Percentiles rank a stretch among this genome's conserved stretches.
phyloP scores from a whole-genome alignment of 2,888 invertebrate species.

The Fragum fragum region DNA sequence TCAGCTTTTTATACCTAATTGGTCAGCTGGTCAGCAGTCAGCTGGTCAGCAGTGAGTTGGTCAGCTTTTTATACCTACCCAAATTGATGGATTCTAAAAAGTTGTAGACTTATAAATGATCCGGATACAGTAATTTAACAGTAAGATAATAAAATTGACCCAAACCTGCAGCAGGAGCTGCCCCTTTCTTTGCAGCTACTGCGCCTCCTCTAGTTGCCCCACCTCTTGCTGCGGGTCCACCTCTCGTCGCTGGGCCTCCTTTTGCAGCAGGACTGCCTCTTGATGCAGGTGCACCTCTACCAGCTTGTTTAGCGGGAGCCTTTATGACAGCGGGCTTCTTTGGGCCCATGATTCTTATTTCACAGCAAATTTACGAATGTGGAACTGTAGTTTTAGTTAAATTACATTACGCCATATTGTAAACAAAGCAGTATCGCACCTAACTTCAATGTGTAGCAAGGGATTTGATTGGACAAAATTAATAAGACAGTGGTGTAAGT shows the following conservation, averaged over 20 bases:
- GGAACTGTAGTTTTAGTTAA: too few species aligned
- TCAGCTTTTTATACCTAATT: too few species aligned
- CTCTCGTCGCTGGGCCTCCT: conserved; percentile 61
- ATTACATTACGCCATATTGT: conserved; percentile 57
- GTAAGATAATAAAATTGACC: too few species aligned
- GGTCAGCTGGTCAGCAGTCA: too few species aligned
- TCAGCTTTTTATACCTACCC: too few species aligned
- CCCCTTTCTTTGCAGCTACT: conserved; percentile 62
- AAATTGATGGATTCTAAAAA: too few species aligned
- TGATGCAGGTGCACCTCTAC: conserved; percentile 51
- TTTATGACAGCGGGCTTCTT: conserved; percentile 72
- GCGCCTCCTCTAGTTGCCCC: conserved; percentile 56
- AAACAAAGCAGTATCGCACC: conserved; percentile 70
- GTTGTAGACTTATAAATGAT: too few species aligned
- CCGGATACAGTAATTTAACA: too few species aligned
- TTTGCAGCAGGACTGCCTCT: conserved; percentile 57
- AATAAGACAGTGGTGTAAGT: too few species aligned
- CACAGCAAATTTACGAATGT: neutral
- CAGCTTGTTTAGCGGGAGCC: conserved; percentile 60
- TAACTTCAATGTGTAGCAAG: conserved; percentile 23
- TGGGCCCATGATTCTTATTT: conserved; percentile 67
- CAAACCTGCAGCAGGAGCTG: conserved; percentile 56
- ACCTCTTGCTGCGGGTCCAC: conserved; percentile 51
- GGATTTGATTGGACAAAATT: conserved; percentile 47
- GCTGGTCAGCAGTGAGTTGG: too few species aligned